These are phyloP conservation scores for Acanthacorydalis orientalis DNA, from an alignment of 2,888 invertebrate species.

Conservation along the genomic window DNA sequence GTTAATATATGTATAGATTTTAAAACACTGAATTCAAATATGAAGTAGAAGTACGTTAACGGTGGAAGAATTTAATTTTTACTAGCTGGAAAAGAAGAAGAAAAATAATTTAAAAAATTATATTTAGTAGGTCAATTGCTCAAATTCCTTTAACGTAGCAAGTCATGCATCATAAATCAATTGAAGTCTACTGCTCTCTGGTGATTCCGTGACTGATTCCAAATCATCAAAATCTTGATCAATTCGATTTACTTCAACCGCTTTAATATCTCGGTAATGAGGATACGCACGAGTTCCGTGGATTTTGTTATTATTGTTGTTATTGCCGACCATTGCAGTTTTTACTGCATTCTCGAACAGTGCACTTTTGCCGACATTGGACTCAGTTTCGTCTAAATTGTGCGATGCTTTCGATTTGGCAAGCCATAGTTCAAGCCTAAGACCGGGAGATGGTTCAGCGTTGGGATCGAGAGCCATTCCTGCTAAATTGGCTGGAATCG, in stretches of 20 bases:
- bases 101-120: too few species aligned
- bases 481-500: constrained; percentile 10
- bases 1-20: too few species aligned
- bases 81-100: too few species aligned
- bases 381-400: constrained; percentile 4
- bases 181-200: background rate
- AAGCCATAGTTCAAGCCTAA: constrained; percentile 23
- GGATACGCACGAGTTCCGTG: background rate
- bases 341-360: background rate
- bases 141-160: background rate
- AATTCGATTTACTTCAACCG: background rate
- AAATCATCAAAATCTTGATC: background rate
- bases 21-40: too few species aligned
- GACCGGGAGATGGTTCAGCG: background rate
- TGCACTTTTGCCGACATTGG: background rate
- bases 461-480: too few species aligned
- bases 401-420: constrained; percentile 16
- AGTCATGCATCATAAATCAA: background rate
- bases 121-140: background rate
- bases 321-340: too few species aligned
- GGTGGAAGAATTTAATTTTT: too few species aligned
- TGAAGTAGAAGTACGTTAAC: too few species aligned
- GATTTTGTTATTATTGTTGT: background rate
- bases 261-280: too few species aligned
- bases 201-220: background rate